Percentiles rank a stretch among this genome's conserved stretches.
These are phyloP conservation scores for Tribolium madens DNA, from an alignment of 1,140 invertebrate species.

Conservation along the genomic window DNA sequence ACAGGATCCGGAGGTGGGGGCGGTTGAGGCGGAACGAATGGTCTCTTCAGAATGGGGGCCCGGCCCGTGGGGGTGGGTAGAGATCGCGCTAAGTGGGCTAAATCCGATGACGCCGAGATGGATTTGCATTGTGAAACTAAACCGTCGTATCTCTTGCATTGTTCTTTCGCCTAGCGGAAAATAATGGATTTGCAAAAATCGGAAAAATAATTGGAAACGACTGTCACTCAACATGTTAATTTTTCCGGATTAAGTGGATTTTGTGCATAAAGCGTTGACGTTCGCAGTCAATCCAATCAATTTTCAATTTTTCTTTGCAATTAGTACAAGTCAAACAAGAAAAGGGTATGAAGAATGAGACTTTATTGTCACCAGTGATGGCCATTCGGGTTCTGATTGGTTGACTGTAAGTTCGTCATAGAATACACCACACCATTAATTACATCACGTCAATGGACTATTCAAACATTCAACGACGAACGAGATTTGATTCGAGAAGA, in stretches of 20 bases:
- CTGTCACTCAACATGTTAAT: conserved; percentile 18
- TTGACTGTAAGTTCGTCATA: background rate
- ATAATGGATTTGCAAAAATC: conserved; percentile 5
- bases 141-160: conserved; percentile 81
- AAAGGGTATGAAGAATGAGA: background rate
- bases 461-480: conserved; percentile 22
- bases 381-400: background rate
- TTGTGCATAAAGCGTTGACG: background rate
- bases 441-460: conserved; percentile 6
- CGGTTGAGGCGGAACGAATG: conserved; percentile 77
- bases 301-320: conserved; percentile 29
- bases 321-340: background rate
- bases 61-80: conserved; percentile 72
- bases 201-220: background rate
- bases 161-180: conserved; percentile 77
- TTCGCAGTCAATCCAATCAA: background rate
- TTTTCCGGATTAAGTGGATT: conserved; percentile 13
- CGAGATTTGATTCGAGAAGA: conserved; percentile 3
- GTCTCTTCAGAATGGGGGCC: conserved; percentile 70
- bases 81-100: conserved; percentile 79
- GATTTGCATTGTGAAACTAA: conserved; percentile 78
- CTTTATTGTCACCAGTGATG: background rate
- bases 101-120: conserved; percentile 77
- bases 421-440: conserved; percentile 11
- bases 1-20: conserved; percentile 64